Base-by-base conservation (phyloP, 2,888 invertebrate species). In the Actias luna region DNA sequence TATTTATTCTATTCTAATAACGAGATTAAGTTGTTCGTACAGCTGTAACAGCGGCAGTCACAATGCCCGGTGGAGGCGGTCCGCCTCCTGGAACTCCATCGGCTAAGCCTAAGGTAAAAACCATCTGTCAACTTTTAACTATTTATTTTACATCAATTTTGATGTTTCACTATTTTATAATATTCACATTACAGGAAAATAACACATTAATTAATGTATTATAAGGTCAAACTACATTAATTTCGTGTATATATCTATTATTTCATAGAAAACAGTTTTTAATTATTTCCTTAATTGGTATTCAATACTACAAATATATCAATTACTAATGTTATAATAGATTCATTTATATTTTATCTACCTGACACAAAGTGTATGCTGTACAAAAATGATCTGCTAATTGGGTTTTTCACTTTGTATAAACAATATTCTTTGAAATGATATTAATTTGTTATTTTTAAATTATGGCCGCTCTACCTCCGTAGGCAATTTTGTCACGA, bases 11-110 rank as follows among this genome's bases (percentile, higher is more conserved):
- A 61, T 36, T 59, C 42, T 63, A 58, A 60, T 55, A 63, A 60
- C 65, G 55, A 59, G 2, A 36, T 59, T 5, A 59, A 59, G 58
- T 69, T 72, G 61, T 72, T 59, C 71, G 63, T 74, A 18, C 74
- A 89, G 90, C 89, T 71, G 87, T 89, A 70, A 88, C 89, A 64
- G 87, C 91, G 70, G 89, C 84, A 22, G 88, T 91, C 80, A 87
- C 88, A 22, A 95, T 96, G 96, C 96, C 95, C 71, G 96, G 95
- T 78, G 96, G 96, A 81, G 95, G 96, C 73, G 96, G 95, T 74
- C 94, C 94, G 73, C 94, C 95, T 75, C 96, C 97, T 73, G 96
- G 97, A 73, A 97, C 97, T 63, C 97, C 97, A 69, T 96, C 96
- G 73, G 94, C 96, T 70, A 97, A 97, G 91, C 94, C 95, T 77